Evolutionary conservation across 92 coral and sea anemone genomes (phyloP), one percentile per base, ranked within the genome.

Genomic region (Siderastrea siderea): DNA sequence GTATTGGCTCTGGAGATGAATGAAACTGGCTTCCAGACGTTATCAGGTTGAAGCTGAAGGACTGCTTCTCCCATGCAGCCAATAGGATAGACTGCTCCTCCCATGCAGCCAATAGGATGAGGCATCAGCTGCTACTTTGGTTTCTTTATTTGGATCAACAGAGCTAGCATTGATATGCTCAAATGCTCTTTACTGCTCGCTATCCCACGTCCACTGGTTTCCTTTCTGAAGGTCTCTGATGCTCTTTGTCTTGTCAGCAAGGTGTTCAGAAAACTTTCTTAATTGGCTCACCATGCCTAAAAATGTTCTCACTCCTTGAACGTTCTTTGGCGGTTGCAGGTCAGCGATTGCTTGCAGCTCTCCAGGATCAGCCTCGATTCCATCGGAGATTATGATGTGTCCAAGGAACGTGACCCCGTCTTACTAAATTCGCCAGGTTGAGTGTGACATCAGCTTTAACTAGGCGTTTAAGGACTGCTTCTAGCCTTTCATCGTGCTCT

Each of bases 171-270:
- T n/a, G n/a, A n/a, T n/a, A n/a, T n/a, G n/a, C n/a, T n/a, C n/a
- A n/a, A n/a, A n/a, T n/a, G n/a, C 57, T 4, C 57, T 52, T 8
- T 52, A 8, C 57, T 4, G 57, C 57, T 52, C 65, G 57, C 16
- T 17, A 38, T 77, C 90, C 85, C 85, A 70, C 49, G 70, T 64
- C 89, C 89, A 75, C 38, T 72, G 44, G 9, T 71, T 49, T 0
- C 74, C 61, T 65, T 59, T 70, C 61, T 53, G 64, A 48, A 62
- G 69, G 59, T 74, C 90, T 58, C 75, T 90, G n/a, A 68, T 49
- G 61, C 84, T 82, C 74, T 91, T 81, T 19, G 87, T 59, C 17
- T 72, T 80, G 63, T 89, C 79, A 26, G 89, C 89, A 16, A 82
- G 83, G 59, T 82, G 80, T 2, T 49, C 52, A 1, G 71, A 59